Percentiles rank a stretch among this genome's conserved stretches.
phyloP scores from a whole-genome alignment of 2,888 invertebrate genomes.

The Molanna angustata region DNA sequence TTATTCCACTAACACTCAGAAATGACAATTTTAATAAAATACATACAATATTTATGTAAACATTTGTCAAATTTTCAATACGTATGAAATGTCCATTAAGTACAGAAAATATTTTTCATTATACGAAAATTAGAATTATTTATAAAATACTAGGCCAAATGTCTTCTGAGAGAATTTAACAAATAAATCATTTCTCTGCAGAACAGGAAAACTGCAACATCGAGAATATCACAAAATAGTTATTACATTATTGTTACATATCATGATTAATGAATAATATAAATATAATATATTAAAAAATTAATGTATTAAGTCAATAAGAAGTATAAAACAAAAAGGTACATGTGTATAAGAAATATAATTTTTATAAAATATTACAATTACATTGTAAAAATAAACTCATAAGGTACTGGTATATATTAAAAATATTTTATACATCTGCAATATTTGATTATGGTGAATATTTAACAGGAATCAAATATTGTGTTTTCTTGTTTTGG shows the following conservation, averaged over 20 bases:
- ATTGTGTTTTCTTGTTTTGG: no score
- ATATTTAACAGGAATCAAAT: no score
- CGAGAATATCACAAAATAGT: not conserved
- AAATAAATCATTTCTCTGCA: not conserved
- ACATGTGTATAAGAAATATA: not conserved
- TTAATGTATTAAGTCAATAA: not conserved
- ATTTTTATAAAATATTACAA: no score
- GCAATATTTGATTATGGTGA: no score
- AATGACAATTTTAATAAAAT: not conserved
- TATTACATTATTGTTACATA: not conserved
- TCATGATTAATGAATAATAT: no score
- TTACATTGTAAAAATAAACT: no score
- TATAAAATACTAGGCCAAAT: not conserved
- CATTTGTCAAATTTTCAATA: not conserved
- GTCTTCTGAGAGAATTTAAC: not conserved
- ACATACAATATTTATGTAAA: not conserved
- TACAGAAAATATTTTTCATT: not conserved
- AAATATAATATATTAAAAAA: not conserved
- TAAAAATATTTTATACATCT: no score
- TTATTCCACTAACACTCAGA: not conserved
- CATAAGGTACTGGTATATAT: no score
- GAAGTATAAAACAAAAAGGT: not conserved
- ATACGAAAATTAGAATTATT: not conserved
- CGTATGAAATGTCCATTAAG: no score
- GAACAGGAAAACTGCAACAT: not conserved